Evolutionary conservation across 2,113 vertebrate species (phyloP).

Genomic region (Verasper variegatus): DNA sequence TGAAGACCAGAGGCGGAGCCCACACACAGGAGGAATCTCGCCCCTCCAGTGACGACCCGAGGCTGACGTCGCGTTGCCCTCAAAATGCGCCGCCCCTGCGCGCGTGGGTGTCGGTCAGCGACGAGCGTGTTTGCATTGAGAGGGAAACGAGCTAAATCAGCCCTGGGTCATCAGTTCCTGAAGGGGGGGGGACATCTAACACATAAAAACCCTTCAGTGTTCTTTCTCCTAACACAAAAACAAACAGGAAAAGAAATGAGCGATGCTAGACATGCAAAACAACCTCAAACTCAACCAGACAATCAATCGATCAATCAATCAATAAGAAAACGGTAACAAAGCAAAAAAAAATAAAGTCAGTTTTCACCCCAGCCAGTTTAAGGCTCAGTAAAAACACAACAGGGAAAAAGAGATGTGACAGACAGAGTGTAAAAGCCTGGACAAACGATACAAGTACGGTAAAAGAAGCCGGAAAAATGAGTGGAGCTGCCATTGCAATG

Average conservation of each 20-base stretch:
- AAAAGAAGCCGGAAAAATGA: conserved; percentile 60
- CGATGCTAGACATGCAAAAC: conserved; percentile 77
- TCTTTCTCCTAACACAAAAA: conserved; percentile 63
- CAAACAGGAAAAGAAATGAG: conserved; percentile 22
- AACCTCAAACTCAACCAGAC: conserved; percentile 70
- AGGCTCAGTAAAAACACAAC: conserved; percentile 64
- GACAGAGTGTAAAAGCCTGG: conserved; percentile 34
- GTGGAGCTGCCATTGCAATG: conserved; percentile 79
- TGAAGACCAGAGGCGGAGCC: conserved; percentile 54
- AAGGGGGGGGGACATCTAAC: conserved; percentile 58
- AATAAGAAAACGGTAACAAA: conserved; percentile 40
- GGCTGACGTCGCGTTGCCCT: conserved; percentile 47
- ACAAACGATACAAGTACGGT: conserved; percentile 49
- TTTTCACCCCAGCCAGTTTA: conserved; percentile 64
- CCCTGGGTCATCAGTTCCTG: conserved; percentile 53
- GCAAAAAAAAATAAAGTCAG: conserved; percentile 38
- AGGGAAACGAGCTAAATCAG: conserved; percentile 38
- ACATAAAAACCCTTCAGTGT: conserved; percentile 78
- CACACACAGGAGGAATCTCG: conserved; percentile 62
- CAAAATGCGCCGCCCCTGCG: conserved; percentile 12
- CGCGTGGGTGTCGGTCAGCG: not conserved
- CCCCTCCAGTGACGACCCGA: conserved; percentile 65
- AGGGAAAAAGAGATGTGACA: conserved; percentile 40
- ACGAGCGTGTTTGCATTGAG: conserved; percentile 10
- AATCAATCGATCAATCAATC: conserved; percentile 60